These are phyloP conservation scores for Acanthaster planci DNA, from an alignment of 35 echinoderm and acorn worm genomes.

Conservation along the genomic window DNA sequence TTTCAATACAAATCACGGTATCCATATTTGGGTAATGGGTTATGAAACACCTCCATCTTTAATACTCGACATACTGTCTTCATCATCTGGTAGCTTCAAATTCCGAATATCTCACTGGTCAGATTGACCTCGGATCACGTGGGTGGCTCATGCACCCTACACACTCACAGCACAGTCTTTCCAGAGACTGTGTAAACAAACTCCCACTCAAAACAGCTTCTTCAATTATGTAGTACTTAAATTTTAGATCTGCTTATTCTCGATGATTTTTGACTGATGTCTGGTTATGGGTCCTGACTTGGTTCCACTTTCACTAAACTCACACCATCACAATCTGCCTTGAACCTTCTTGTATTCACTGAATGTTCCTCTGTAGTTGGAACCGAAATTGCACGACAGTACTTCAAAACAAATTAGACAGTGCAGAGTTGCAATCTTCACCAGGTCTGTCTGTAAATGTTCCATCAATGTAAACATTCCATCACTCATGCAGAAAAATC, in stretches of 20 bases:
- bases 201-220: not conserved
- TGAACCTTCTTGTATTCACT: too few species aligned
- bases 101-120: not conserved
- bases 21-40: not conserved
- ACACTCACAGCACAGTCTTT: not conserved
- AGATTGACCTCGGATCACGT: not conserved
- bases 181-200: not conserved
- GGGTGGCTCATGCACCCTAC: not conserved
- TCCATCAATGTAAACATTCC: too few species aligned
- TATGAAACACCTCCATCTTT: not conserved
- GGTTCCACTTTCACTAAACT: too few species aligned
- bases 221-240: not conserved
- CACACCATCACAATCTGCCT: too few species aligned
- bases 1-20: constrained; percentile 1
- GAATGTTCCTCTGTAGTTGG: too few species aligned
- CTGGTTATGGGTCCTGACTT: not conserved
- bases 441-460: too few species aligned
- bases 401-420: too few species aligned
- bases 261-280: not conserved
- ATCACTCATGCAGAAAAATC: too few species aligned
- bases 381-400: too few species aligned
- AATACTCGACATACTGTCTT: not conserved
- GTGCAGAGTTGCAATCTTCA: too few species aligned
- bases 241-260: not conserved
- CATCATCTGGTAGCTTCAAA: not conserved